Percentiles rank a stretch among this genome's conserved stretches.
phyloP scores from a whole-genome alignment of 2,113 vertebrate species.

The Entomyzon cyanotis region DNA sequence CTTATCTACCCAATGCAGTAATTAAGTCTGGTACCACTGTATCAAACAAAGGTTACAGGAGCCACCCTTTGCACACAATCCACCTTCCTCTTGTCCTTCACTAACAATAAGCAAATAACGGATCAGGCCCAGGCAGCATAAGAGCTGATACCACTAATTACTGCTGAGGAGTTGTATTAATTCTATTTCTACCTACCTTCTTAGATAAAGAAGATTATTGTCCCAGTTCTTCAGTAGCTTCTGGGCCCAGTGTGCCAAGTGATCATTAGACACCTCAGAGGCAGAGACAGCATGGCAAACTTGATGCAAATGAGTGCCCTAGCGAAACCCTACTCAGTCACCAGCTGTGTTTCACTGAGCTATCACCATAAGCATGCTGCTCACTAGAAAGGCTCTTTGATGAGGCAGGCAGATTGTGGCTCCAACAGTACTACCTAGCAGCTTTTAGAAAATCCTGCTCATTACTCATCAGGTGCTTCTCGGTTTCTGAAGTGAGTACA shows the following conservation, averaged over 20 bases:
- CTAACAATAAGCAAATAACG: neutral
- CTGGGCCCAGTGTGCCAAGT: neutral
- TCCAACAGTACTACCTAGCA: neutral
- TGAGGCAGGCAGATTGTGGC: neutral
- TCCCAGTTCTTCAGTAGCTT: neutral
- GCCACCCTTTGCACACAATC: neutral
- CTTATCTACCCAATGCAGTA: neutral
- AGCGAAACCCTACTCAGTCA: neutral
- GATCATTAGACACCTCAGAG: neutral
- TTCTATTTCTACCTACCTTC: neutral
- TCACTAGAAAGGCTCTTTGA: neutral
- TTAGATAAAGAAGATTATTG: neutral
- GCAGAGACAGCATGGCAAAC: neutral
- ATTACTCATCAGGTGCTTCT: neutral
- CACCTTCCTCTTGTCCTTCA: neutral
- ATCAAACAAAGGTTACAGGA: neutral
- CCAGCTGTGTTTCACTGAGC: neutral
- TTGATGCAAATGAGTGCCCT: neutral
- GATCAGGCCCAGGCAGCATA: neutral
- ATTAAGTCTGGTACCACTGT: neutral
- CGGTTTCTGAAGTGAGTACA: neutral
- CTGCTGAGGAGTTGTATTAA: neutral
- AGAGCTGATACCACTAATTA: neutral
- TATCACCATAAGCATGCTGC: neutral
- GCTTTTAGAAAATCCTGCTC: constrained; percentile 26